Evolutionary conservation across 2,797 vertebrate genomes (phyloP).

Genomic region (Toxotes lorentzi): DNA sequence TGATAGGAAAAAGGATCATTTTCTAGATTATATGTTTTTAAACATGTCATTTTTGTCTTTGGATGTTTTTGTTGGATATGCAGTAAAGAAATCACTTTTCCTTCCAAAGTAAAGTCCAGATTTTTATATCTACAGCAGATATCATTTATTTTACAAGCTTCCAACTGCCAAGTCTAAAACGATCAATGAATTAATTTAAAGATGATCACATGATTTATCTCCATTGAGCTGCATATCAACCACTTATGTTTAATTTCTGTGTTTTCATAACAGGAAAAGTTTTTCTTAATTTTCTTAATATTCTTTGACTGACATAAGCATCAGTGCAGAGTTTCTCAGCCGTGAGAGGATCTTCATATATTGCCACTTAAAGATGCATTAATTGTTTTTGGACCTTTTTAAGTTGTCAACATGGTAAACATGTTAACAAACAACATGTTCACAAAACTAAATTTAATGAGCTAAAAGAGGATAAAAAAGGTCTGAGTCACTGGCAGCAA

Average conservation of each 20-base stretch:
- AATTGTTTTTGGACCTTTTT: neutral
- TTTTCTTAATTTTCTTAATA: neutral
- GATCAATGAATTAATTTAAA: conserved; percentile 1
- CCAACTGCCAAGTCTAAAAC: conserved; percentile 48
- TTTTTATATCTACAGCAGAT: conserved; percentile 18
- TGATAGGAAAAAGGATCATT: conserved; percentile 22
- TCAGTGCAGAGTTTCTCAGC: conserved; percentile 35
- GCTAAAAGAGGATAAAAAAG: too few species aligned
- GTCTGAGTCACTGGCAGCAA: too few species aligned
- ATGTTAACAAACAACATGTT: too few species aligned
- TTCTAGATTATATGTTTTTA: conserved; percentile 31
- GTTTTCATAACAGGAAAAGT: neutral
- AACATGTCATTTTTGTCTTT: conserved; percentile 22
- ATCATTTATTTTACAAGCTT: conserved; percentile 43
- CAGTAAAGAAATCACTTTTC: conserved; percentile 9
- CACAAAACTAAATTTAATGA: too few species aligned
- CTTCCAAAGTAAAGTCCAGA: conserved; percentile 7
- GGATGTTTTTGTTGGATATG: conserved; percentile 19
- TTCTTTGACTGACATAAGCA: conserved; percentile 5
- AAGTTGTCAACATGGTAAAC: too few species aligned
- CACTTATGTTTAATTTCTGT: neutral
- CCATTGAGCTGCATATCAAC: conserved; percentile 23
- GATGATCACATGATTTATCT: conserved; percentile 11
- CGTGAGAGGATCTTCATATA: neutral
- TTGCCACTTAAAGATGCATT: neutral